A percentile compares a stretch with the other conserved stretches of the same genome.
phyloP scores from a whole-genome alignment of 2,888 invertebrate genomes.

The Therioaphis trifolii region DNA sequence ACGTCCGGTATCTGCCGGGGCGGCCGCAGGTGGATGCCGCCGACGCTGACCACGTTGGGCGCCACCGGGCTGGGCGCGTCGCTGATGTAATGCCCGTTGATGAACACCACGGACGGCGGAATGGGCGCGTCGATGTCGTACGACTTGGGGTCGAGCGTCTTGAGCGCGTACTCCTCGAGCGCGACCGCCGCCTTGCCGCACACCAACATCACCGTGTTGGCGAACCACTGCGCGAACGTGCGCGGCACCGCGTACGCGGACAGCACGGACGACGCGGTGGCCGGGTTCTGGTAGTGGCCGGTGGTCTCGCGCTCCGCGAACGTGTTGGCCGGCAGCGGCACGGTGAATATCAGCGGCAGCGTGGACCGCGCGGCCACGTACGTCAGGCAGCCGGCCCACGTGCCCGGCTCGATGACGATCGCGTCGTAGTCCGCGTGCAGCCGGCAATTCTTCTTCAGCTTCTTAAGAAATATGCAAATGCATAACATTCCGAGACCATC shows the following conservation, averaged over 20 bases:
- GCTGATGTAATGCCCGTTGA: constrained; percentile 14
- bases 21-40: constrained; percentile 8
- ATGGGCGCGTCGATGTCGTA: constrained; percentile 4
- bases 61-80: background rate
- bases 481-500: no score
- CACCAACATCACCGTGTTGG: constrained; percentile 47
- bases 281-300: constrained; percentile 41
- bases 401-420: constrained; percentile 45
- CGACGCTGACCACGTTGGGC: background rate
- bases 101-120: constrained; percentile 31
- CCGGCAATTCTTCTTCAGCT: no score
- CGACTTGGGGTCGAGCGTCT: background rate
- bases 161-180: background rate
- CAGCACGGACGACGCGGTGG: constrained; percentile 44
- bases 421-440: no score
- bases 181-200: constrained; percentile 15
- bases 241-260: constrained; percentile 19
- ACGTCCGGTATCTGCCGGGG: background rate
- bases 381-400: constrained; percentile 43
- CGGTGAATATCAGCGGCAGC: constrained; percentile 43
- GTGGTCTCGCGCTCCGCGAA: constrained; percentile 27
- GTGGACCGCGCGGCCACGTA: constrained; percentile 25
- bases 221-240: constrained; percentile 42
- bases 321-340: constrained; percentile 46
- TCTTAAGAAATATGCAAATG: no score